phyloP scores from a whole-genome alignment of 2,113 vertebrate species.

The Atractosteus spatula region DNA sequence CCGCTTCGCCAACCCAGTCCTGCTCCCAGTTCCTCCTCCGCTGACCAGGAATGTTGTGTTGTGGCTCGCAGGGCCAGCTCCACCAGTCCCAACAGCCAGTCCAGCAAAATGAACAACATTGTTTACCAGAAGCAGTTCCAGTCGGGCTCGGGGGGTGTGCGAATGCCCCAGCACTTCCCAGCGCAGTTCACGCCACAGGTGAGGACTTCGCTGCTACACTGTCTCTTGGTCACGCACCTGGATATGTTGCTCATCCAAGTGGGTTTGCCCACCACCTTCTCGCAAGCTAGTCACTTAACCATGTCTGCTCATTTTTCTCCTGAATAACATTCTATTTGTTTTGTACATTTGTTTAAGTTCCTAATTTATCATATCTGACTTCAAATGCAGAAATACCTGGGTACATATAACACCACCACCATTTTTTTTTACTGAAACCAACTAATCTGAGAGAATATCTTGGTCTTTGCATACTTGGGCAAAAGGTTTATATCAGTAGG shows the following conservation, averaged over 20 bases:
- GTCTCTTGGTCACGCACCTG: background rate
- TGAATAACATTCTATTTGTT: too few relatives aligned
- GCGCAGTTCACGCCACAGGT: slow-evolving; percentile 95
- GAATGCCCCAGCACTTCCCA: slow-evolving; percentile 86
- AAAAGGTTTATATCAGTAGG: too few relatives aligned
- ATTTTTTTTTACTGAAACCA: too few relatives aligned
- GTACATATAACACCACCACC: too few relatives aligned
- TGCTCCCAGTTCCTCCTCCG: too few relatives aligned
- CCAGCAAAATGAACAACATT: slow-evolving; percentile 95
- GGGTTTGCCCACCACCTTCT: background rate
- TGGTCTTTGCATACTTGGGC: too few relatives aligned
- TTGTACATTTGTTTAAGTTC: too few relatives aligned
- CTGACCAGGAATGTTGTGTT: background rate
- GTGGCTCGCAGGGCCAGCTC: slow-evolving; percentile 81
- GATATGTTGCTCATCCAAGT: background rate
- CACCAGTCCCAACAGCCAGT: slow-evolving; percentile 94
- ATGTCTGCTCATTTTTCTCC: too few relatives aligned
- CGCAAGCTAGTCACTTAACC: too few relatives aligned
- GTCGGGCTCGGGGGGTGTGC: slow-evolving; percentile 77
- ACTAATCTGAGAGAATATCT: too few relatives aligned
- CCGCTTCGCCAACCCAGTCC: background rate
- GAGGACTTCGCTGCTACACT: background rate
- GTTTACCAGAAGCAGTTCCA: slow-evolving; percentile 98
- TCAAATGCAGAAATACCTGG: too few relatives aligned
- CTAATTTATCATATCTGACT: too few relatives aligned